Base-by-base conservation (phyloP, 2,113 vertebrate species). In the Cnemophilus loriae region DNA sequence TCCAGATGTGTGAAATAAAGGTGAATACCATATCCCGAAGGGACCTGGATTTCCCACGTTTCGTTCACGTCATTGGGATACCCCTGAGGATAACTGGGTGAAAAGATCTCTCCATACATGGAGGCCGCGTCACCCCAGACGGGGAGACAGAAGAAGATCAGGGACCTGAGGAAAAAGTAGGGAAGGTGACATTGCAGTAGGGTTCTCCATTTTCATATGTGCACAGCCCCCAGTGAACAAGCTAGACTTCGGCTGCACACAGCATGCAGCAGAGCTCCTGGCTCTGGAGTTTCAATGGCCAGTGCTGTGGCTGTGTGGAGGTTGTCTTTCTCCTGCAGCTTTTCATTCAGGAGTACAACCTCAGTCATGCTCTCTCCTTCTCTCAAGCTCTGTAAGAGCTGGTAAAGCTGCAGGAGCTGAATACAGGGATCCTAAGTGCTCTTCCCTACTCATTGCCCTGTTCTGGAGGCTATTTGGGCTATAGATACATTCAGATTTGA, bases 1-100 rank as follows among this genome's bases (percentile, higher is more conserved):
- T 99, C 98, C 96, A 99, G 78, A 77, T 99, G 99, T 24, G 98
- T 98, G 95, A 99, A 98, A 65, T 97, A 98, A 89, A 99, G 98
- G 27, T 33, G 98, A 70, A 99, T 96, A 33, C 96, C 97, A 26
- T 98, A 98, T 47, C 99, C 99, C 1, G 85, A 73, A 3, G 98
- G 98, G n/a, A 99, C 99, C 47, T 98, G 97, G 69, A 98, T 96
- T 73, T 98, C 96, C 99, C 99, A 99, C 17, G 98, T 97, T 61
- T 98, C 10, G 32, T 96, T 95, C 30, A 93, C 27, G 19, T 98
- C 90, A 39, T 99, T 98, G n/a, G 97, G 97, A 87, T 99, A 99
- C 4, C 97, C 98, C 74, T 93, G 98, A 68, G 99, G 99, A 83
- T 99, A 99, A 68, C 98, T 98, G 30, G 99, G 99, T 81, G 99